Evolutionary conservation across 2,113 vertebrate species (phyloP).

Genomic region (Periophthalmodon schlosseri): DNA sequence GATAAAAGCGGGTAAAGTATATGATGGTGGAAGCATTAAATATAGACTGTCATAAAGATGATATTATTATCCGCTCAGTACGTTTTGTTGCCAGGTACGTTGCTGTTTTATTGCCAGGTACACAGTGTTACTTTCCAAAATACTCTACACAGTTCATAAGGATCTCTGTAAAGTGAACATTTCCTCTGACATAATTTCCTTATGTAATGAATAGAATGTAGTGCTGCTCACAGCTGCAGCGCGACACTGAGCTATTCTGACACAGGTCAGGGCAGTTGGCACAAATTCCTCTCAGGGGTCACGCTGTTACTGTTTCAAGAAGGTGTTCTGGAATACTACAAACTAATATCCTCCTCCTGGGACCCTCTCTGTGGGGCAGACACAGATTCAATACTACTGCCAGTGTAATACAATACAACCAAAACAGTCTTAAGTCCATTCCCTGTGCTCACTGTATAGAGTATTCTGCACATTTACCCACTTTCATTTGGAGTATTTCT

Average conservation of each 20-base stretch:
- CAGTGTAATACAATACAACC: neutral
- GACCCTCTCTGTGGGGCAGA: conserved; percentile 2
- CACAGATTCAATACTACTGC: neutral
- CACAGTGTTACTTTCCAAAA: conserved; percentile 16
- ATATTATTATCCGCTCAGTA: conserved; percentile 49
- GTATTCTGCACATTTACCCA: conserved; percentile 2
- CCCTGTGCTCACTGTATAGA: neutral
- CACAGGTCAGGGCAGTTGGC: conserved; percentile 49
- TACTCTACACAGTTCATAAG: neutral
- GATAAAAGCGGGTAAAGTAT: neutral
- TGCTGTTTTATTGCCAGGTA: conserved; percentile 36
- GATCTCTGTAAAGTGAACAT: neutral
- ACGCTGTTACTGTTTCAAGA: conserved; percentile 37
- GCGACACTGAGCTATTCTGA: conserved; percentile 59
- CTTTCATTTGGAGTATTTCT: conserved; percentile 7
- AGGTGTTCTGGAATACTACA: conserved; percentile 11
- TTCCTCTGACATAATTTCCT: conserved; percentile 12
- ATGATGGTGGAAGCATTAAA: conserved; percentile 44
- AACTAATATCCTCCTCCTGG: conserved; percentile 34
- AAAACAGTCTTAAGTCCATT: neutral
- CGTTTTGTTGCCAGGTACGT: neutral
- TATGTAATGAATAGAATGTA: neutral
- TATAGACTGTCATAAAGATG: conserved; percentile 48
- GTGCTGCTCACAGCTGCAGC: conserved; percentile 34
- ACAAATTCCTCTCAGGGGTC: conserved; percentile 46